Conservation (phyloP, 2,888 invertebrate species). For the Caenorhabditis sp. region DNA sequence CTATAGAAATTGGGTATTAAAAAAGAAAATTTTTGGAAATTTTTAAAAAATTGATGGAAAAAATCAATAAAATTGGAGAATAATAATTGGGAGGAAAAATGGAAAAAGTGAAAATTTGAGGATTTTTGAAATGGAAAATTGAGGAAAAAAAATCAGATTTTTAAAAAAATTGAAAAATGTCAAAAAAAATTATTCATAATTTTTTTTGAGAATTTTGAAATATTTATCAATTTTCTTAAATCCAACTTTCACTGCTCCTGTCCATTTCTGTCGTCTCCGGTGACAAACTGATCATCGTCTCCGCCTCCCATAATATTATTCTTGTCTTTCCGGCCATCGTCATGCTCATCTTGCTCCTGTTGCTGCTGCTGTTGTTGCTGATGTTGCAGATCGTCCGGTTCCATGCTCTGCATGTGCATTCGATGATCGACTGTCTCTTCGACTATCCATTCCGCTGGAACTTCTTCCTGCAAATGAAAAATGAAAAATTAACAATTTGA, state of each 20-base stretch:
- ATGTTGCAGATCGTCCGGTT: constrained; percentile 26
- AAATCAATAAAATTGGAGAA: background rate
- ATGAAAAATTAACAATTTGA: too few relatives aligned
- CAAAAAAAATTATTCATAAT: background rate
- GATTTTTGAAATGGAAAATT: background rate
- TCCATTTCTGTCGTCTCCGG: background rate
- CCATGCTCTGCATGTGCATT: constrained; percentile 29
- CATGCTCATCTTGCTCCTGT: constrained; percentile 15
- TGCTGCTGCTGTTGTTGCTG: constrained; percentile 33
- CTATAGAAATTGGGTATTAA: background rate
- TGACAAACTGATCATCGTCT: constrained; percentile 12
- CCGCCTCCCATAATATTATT: background rate
- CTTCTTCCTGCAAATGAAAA: constrained; percentile 38
- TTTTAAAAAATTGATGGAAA: background rate
- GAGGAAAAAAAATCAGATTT: background rate
- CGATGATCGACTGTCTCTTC: constrained; percentile 60
- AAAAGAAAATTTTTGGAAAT: constrained; percentile 4
- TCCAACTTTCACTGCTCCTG: background rate
- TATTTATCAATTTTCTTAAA: background rate
- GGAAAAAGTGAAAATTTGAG: background rate
- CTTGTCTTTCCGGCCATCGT: too few relatives aligned
- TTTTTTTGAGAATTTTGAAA: too few relatives aligned
- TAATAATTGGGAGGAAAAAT: background rate
- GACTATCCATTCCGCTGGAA: constrained; percentile 61
- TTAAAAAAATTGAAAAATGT: background rate